Percentiles rank a stretch among this genome's conserved stretches.
phyloP scores from a whole-genome alignment of 2,888 invertebrate species.

The Aproaerema taeniolella region DNA sequence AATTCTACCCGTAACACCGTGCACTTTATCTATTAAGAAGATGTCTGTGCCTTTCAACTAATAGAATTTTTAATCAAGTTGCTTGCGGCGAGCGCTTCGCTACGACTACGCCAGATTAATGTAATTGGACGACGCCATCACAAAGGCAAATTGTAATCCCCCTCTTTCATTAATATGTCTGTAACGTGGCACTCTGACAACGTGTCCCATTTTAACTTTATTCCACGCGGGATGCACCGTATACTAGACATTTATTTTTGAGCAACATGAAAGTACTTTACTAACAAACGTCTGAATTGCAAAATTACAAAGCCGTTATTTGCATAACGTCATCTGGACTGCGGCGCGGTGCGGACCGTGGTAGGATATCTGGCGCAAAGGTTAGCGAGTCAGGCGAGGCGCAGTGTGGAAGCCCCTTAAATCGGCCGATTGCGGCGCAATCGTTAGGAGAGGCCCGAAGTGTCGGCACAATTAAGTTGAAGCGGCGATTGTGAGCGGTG shows the following conservation, averaged over 20 bases:
- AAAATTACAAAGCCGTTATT: conserved; percentile 43
- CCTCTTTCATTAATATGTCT: conserved; percentile 63
- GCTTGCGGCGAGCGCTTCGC: conserved; percentile 56
- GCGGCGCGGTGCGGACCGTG: conserved; percentile 49
- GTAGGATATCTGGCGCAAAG: conserved; percentile 38
- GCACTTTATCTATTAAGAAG: conserved; percentile 69
- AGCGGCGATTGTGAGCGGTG: conserved; percentile 75
- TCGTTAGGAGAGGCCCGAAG: conserved; percentile 72
- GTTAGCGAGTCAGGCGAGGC: conserved; percentile 42
- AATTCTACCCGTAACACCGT: conserved; percentile 19
- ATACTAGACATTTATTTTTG: conserved; percentile 37
- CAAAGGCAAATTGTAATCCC: conserved; percentile 77
- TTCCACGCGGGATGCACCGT: conserved; percentile 33
- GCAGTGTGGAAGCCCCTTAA: conserved; percentile 55
- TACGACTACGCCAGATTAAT: conserved; percentile 69
- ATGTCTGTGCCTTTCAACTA: conserved; percentile 61
- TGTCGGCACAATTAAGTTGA: conserved; percentile 77
- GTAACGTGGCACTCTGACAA: conserved; percentile 55
- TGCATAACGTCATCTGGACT: conserved; percentile 54
- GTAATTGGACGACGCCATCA: conserved; percentile 74
- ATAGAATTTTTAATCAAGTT: conserved; percentile 77
- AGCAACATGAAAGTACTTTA: conserved; percentile 34
- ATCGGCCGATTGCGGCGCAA: conserved; percentile 71
- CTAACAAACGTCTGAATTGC: conserved; percentile 50
- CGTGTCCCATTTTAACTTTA: conserved; percentile 53